phyloP scores from a whole-genome alignment of 2,113 vertebrate genomes.

The Phoxinus phoxinus region DNA sequence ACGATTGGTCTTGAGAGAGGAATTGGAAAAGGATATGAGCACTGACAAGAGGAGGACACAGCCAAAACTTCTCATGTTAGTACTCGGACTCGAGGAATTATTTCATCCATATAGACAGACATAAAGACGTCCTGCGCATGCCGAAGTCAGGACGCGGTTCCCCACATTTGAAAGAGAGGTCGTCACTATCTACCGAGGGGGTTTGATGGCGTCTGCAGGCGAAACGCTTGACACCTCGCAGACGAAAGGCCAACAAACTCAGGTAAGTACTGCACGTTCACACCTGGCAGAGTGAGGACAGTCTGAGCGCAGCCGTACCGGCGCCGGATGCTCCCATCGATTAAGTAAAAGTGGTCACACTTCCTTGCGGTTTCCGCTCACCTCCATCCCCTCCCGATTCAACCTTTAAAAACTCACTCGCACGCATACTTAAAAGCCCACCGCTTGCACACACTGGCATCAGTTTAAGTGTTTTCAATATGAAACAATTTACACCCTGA shows the following conservation, averaged over 20 bases:
- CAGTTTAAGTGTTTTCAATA: slow-evolving; percentile 83
- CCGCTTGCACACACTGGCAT: slow-evolving; percentile 40
- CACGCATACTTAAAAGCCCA: slow-evolving; percentile 49
- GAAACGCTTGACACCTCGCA: slow-evolving; percentile 30
- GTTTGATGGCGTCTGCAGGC: background rate
- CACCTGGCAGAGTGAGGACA: slow-evolving; percentile 30
- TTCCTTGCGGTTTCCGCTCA: slow-evolving; percentile 11
- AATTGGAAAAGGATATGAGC: slow-evolving; percentile 18
- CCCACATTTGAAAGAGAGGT: background rate
- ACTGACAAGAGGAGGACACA: background rate
- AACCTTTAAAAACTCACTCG: slow-evolving; percentile 56
- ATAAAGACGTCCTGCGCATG: slow-evolving; percentile 35
- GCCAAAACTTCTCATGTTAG: slow-evolving; percentile 16
- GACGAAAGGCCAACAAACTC: slow-evolving; percentile 48
- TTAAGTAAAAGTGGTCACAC: slow-evolving; percentile 42
- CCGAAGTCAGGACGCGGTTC: slow-evolving; percentile 22
- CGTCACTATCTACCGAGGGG: background rate
- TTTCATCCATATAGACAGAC: slow-evolving; percentile 49
- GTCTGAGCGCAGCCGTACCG: background rate
- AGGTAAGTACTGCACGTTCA: slow-evolving; percentile 49
- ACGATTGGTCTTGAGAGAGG: slow-evolving; percentile 49
- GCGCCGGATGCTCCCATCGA: background rate
- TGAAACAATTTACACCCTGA: slow-evolving; percentile 83
- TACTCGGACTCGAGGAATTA: slow-evolving; percentile 45
- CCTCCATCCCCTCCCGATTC: slow-evolving; percentile 45